Conservation (phyloP, 2,888 invertebrate genomes). For the Drosophila affinis region DNA sequence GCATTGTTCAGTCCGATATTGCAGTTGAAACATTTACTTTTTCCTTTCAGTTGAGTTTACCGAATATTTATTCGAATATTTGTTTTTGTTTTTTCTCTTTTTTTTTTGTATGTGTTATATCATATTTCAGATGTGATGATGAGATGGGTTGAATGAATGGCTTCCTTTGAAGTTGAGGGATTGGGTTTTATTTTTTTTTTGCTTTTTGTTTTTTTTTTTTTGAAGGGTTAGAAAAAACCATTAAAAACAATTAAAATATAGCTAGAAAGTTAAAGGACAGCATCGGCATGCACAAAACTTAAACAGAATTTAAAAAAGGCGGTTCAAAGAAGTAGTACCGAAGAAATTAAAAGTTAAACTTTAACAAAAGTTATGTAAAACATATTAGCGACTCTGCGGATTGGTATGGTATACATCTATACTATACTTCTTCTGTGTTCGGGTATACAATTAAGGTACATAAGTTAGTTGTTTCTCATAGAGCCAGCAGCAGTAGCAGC, state of each 20-base stretch:
- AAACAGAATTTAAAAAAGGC: constrained; percentile 9
- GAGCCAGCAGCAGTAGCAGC: constrained; percentile 11
- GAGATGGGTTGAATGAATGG: constrained; percentile 26
- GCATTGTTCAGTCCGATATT: constrained; percentile 73
- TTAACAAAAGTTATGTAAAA: constrained; percentile 22
- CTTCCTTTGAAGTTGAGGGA: constrained; percentile 58
- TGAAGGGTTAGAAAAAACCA: neutral
- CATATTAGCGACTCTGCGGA: constrained; percentile 20
- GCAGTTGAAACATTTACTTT: constrained; percentile 54
- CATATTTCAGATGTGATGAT: constrained; percentile 2
- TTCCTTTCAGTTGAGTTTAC: constrained; percentile 22
- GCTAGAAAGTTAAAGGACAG: constrained; percentile 21
- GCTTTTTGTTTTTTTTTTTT: too few species aligned
- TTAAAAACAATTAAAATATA: constrained; percentile 22
- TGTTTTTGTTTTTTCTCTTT: constrained; percentile 25
- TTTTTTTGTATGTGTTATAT: constrained; percentile 4
- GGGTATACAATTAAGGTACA: constrained; percentile 23
- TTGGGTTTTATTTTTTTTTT: neutral
- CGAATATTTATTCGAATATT: constrained; percentile 37
- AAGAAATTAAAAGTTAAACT: constrained; percentile 20
- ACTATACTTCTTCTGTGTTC: constrained; percentile 3
- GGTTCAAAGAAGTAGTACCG: constrained; percentile 16
- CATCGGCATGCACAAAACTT: constrained; percentile 14
- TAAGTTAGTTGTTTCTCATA: constrained; percentile 35
- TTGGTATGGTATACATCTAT: constrained; percentile 20